Evolutionary conservation across 2,888 invertebrate genomes (phyloP).

Genomic region (Drosophila melanosoma): DNA sequence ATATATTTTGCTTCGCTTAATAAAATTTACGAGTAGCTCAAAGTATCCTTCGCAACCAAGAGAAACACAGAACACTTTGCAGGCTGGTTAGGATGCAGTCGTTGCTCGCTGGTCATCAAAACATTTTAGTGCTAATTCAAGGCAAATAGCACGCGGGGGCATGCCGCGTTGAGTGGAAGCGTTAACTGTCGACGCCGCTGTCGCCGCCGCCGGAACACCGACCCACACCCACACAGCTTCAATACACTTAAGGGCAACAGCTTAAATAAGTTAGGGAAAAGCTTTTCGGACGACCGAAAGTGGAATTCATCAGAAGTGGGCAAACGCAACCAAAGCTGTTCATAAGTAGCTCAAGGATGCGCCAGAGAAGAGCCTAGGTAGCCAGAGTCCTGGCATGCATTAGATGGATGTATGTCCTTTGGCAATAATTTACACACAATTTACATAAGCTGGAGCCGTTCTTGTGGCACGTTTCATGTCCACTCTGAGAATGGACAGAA

Average conservation of each 20-base stretch:
- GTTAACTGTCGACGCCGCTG: not conserved
- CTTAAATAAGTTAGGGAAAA: conserved; percentile 16
- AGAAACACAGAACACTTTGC: not conserved
- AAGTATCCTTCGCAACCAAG: not conserved
- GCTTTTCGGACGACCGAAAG: conserved; percentile 21
- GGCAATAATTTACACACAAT: conserved; percentile 70
- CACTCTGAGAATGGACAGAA: conserved; percentile 42
- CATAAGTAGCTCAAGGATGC: conserved; percentile 18
- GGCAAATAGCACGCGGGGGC: conserved; percentile 39
- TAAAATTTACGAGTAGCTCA: not conserved
- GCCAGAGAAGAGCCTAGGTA: not conserved
- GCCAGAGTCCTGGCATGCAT: conserved; percentile 40
- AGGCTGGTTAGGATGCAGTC: conserved; percentile 31
- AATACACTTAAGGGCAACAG: not conserved
- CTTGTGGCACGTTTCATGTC: conserved; percentile 51
- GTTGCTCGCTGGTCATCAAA: conserved; percentile 47
- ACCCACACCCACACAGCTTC: not conserved
- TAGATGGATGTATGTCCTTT: conserved; percentile 61
- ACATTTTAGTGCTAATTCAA: conserved; percentile 65
- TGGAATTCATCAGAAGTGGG: conserved; percentile 30
- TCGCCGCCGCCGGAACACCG: not conserved
- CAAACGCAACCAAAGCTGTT: conserved; percentile 29
- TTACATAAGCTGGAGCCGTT: conserved; percentile 55
- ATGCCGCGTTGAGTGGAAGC: conserved; percentile 22
- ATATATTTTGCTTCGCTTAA: not conserved